Evolutionary conservation across 1,140 invertebrate genomes (phyloP), one percentile per base, ranked within the genome.

Genomic region (Drosophila takahashii): DNA sequence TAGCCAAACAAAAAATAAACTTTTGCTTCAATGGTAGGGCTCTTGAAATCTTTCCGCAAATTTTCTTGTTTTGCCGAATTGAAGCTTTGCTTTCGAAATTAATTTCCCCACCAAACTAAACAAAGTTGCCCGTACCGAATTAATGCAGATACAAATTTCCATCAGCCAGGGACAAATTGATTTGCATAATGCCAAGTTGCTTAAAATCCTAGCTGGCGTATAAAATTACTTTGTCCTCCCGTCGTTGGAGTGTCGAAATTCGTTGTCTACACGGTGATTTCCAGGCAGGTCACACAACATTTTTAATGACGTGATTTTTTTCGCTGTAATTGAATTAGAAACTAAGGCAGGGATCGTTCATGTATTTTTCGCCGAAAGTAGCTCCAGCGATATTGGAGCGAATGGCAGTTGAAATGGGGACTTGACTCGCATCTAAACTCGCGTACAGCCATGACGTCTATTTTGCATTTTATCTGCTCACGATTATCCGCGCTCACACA

Each of bases 161-260:
- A 69, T 56, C 62, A 52, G 4, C 6, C 37, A 32, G 47, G 58
- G 50, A 65, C 74, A 84, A 84, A 84, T 84, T 84, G 80, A 84
- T 84, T 84, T 84, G 80, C 80, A 84, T 84, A 84, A 84, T 84
- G 81, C 83, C 59, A 76, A 76, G 77, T 72, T 85, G 77, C 79
- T 72, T 74, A 60, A 84, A 83, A 70, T 71, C 42, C 16, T 71
- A 57, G 66, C 50, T 54, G 48, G 32, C 41, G 65, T 45, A 66
- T 66, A 70, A 65, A 83, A 83, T 83, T 79, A 77, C 75, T 76
- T 85, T 48, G 76, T 85, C 16, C 36, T 13, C 11, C 11, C 15
- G 26, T 10, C n/a, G 5, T 5, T 1, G n/a, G 45, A 39, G 64
- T 54, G 64, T 44, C 13, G 26, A 56, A 69, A 56, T 32, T 34